A percentile compares a stretch with the other conserved stretches of the same genome.
These are phyloP conservation scores for Nomada goodeniana DNA, from an alignment of 2,888 invertebrate species.

Conservation along the genomic window DNA sequence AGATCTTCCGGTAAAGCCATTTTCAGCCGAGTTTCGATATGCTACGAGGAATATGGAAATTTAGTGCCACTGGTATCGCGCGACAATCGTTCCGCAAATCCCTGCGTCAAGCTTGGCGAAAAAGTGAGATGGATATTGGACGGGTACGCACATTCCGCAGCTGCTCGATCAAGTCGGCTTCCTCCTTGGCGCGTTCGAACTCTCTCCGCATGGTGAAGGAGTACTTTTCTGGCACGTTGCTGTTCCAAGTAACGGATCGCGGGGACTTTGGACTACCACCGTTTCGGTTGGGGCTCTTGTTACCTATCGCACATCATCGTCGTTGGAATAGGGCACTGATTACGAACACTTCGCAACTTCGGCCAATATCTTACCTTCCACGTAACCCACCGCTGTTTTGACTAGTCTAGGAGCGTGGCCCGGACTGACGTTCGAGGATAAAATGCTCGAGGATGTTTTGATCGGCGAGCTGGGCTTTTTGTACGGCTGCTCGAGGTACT, in stretches of 20 bases:
- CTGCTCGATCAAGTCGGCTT: conserved; percentile 93
- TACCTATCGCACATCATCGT: conserved; percentile 65
- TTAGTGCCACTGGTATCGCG: not conserved
- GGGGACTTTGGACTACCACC: conserved; percentile 80
- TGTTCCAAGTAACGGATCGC: conserved; percentile 90
- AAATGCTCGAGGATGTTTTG: conserved; percentile 87
- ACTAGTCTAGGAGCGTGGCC: conserved; percentile 85
- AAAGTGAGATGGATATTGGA: too few relatives aligned
- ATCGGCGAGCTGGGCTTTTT: conserved; percentile 89
- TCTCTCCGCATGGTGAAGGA: conserved; percentile 97
- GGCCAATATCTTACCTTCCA: conserved; percentile 84
- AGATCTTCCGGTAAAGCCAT: conserved; percentile 95
- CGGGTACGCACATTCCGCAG: conserved; percentile 89
- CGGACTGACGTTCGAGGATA: conserved; percentile 86
- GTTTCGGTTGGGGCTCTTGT: conserved; percentile 77
- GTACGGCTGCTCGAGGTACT: conserved; percentile 85
- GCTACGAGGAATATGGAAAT: conserved; percentile 86
- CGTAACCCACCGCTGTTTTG: conserved; percentile 87
- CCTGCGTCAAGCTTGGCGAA: too few relatives aligned
- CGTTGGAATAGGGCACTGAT: not conserved
- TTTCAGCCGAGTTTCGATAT: conserved; percentile 95
- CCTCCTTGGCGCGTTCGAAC: conserved; percentile 95
- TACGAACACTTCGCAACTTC: not conserved
- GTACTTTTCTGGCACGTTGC: conserved; percentile 90
- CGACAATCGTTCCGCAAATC: too few relatives aligned